These are phyloP conservation scores for Rachycentron canadum DNA, from an alignment of 2,797 vertebrate genomes.

Conservation along the genomic window DNA sequence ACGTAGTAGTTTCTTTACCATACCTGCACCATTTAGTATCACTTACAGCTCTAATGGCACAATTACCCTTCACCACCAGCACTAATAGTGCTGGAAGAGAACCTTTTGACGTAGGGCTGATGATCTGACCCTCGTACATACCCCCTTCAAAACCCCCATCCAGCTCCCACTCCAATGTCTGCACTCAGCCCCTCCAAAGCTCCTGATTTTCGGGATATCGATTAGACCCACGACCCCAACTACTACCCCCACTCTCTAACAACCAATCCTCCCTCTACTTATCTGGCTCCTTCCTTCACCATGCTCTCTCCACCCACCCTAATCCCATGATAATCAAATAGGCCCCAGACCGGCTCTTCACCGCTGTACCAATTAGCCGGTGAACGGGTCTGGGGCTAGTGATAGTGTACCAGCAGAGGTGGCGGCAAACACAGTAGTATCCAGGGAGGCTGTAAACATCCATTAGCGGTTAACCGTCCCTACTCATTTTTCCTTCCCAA, in stretches of 20 bases:
- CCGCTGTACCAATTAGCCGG: conserved; percentile 82
- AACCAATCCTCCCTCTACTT: conserved; percentile 60
- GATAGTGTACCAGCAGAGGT: conserved; percentile 73
- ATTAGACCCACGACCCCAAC: conserved; percentile 71
- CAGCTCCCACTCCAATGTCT: conserved; percentile 61
- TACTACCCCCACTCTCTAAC: conserved; percentile 61
- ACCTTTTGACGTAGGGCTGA: conserved; percentile 76
- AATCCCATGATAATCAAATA: conserved; percentile 82
- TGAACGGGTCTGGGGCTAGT: conserved; percentile 54
- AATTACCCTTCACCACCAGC: conserved; percentile 83
- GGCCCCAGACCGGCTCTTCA: conserved; percentile 73
- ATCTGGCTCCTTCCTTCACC: conserved; percentile 53
- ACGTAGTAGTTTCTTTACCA: conserved; percentile 74
- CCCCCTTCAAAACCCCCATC: conserved; percentile 70
- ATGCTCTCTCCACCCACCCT: conserved; percentile 62
- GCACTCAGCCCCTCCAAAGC: conserved; percentile 65
- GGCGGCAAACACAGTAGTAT: conserved; percentile 68
- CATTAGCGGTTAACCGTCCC: conserved; percentile 92
- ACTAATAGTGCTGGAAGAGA: conserved; percentile 78
- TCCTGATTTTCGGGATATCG: conserved; percentile 74
- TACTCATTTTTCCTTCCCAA: conserved; percentile 93
- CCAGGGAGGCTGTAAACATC: conserved; percentile 90
- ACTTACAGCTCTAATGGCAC: conserved; percentile 81
- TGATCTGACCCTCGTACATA: conserved; percentile 75
- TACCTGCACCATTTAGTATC: conserved; percentile 81